Percentiles rank a stretch among this genome's conserved stretches.
Evolutionary conservation across 2,888 invertebrate genomes (phyloP).

Genomic region (Ectropis crepuscularia): DNA sequence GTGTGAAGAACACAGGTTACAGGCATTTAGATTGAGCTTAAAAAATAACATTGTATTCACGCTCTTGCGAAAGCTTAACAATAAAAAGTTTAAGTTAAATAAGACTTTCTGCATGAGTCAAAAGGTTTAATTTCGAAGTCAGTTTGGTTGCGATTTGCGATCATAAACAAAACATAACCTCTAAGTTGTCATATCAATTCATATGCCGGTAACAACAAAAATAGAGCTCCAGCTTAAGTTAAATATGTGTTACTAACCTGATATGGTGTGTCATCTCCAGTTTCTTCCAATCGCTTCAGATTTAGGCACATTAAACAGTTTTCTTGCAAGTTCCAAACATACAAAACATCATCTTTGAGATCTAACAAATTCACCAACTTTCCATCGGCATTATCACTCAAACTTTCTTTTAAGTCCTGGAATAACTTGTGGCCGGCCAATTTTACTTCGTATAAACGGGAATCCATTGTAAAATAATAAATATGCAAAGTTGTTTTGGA

Average conservation of each 20-base stretch:
- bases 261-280: conserved; percentile 81
- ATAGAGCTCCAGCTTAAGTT: not conserved
- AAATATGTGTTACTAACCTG: conserved; percentile 75
- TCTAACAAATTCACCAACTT: conserved; percentile 87
- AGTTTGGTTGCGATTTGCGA: no score
- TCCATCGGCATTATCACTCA: conserved; percentile 78
- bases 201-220: conserved; percentile 34
- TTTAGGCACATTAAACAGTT: conserved; percentile 87
- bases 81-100: no score
- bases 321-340: conserved; percentile 87
- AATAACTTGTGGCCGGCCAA: conserved; percentile 86
- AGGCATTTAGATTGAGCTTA: no score
- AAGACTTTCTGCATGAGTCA: no score
- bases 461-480: conserved; percentile 77
- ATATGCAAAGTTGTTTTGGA: conserved; percentile 51
- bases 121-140: no score
- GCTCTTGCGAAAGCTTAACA: no score
- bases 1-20: no score
- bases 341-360: conserved; percentile 87
- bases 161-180: conserved; percentile 36
- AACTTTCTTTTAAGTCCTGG: conserved; percentile 81
- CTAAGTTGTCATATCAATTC: conserved; percentile 21
- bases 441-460: conserved; percentile 83
- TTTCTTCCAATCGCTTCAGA: conserved; percentile 77
- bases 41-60: no score